A percentile compares a stretch with the other conserved stretches of the same genome.
phyloP scores from a whole-genome alignment of 2,113 vertebrate genomes.

The Cettia cetti region DNA sequence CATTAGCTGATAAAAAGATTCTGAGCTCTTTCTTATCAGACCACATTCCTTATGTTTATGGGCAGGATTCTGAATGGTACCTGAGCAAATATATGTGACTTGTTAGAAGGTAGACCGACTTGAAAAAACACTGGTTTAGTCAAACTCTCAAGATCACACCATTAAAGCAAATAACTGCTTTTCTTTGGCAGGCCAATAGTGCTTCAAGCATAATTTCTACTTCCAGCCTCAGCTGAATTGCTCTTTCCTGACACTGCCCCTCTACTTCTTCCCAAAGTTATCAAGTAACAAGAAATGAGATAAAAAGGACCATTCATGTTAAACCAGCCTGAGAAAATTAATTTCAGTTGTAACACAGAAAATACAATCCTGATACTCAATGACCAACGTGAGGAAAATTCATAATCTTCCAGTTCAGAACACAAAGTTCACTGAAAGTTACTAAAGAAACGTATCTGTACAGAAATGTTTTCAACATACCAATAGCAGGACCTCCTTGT shows the following conservation, averaged over 20 bases:
- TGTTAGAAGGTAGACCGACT: background rate
- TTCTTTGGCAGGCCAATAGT: background rate
- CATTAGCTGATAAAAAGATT: background rate
- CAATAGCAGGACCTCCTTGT: constrained; percentile 94
- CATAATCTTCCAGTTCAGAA: background rate
- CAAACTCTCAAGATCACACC: background rate
- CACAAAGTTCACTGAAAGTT: background rate
- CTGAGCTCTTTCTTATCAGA: background rate
- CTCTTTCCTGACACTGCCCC: background rate
- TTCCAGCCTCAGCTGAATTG: background rate
- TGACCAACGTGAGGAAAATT: background rate
- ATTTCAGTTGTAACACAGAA: background rate
- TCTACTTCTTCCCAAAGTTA: background rate
- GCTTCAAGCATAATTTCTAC: background rate
- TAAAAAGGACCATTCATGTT: background rate
- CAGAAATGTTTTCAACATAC: constrained; percentile 68
- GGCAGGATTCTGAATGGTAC: background rate
- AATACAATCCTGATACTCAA: background rate
- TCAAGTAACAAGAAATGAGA: background rate
- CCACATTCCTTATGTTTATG: background rate
- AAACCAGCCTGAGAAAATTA: background rate
- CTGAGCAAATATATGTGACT: background rate
- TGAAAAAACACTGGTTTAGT: background rate
- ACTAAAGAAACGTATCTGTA: background rate
- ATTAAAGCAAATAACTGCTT: background rate